Base-by-base conservation (phyloP, 2,113 vertebrate species). In the Cranoglanis bouderius region DNA sequence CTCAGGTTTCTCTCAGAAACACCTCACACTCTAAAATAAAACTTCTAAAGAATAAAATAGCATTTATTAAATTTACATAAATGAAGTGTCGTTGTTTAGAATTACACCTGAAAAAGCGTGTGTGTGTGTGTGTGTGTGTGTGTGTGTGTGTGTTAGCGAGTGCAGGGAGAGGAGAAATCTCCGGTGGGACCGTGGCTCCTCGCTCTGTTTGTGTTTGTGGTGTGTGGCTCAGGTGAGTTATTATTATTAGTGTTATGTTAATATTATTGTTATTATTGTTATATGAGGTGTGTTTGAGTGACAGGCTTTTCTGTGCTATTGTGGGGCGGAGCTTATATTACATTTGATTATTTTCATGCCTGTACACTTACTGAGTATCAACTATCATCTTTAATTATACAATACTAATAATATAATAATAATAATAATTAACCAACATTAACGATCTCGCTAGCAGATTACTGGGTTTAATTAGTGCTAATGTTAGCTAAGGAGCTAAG, bases 121-220 rank as follows among this genome's bases (percentile, higher is more conserved):
- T 18, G 70, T 38, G 32, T 7, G 43, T 74, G 84, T 87, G 78
- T 87, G 82, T 88, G 63, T 88, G 14, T 88, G 74, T 85, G 51
- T 86, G 61, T 88, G 85, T 87, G 29, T 82, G 72, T 85, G 38
- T 46, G 70, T 61, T 61, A 91, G 90, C 72, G 90, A 2, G 90
- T 91, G 63, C 88, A 89, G 53, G 88, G 40, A 32, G 90, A 91
- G 46, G 90, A 91, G 74, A 91, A 91, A 65, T 87, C 88, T 85
- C 90, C 90, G 0, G 90, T 91, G 51, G 90, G 90, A 10, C 90
- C 90, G 12, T 89, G 90, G 90, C 90, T 91, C 19, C 84, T 91
- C 8, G 85, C 90, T 2, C 85, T 90, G 46, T 90, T 90, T 35
- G 89, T 86, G 82, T 92, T 90, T 32, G 84, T 92, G 55, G 85